Evolutionary conservation across 2,113 vertebrate genomes (phyloP).

Genomic region (Semicossyphus pulcher): DNA sequence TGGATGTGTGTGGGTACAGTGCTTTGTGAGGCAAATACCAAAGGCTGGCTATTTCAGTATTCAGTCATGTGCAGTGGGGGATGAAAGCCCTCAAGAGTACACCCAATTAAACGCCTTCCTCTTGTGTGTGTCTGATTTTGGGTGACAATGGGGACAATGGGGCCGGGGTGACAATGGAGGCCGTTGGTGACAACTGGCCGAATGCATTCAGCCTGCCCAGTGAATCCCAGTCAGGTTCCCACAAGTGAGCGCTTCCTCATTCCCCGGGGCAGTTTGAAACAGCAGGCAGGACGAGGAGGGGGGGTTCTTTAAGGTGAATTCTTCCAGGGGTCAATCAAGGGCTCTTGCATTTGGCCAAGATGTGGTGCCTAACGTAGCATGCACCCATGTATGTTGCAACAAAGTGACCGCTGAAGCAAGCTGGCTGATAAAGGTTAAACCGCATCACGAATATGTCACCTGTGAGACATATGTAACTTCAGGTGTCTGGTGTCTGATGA

Average conservation of each 20-base stretch:
- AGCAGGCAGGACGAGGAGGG: slow-evolving; percentile 28
- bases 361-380: background rate
- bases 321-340: background rate
- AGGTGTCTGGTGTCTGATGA: too few relatives aligned
- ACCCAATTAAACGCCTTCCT: slow-evolving; percentile 83
- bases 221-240: slow-evolving; percentile 79
- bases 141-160: slow-evolving; percentile 81
- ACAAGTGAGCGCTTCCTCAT: slow-evolving; percentile 75
- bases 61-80: slow-evolving; percentile 74
- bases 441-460: too few relatives aligned
- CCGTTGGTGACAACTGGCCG: slow-evolving; percentile 77
- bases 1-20: slow-evolving; percentile 67
- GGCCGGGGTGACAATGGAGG: slow-evolving; percentile 71
- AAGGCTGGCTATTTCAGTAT: slow-evolving; percentile 60
- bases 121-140: slow-evolving; percentile 80
- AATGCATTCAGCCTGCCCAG: slow-evolving; percentile 73
- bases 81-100: slow-evolving; percentile 79
- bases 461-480: too few relatives aligned
- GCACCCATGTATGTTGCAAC: background rate
- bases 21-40: slow-evolving; percentile 62
- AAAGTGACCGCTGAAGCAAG: too few relatives aligned
- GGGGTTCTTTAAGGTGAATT: slow-evolving; percentile 25
- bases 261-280: slow-evolving; percentile 51
- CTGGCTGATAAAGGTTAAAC: too few relatives aligned
- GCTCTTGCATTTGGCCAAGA: background rate